phyloP scores from a whole-genome alignment of 2,888 invertebrate genomes.

The Andrena hattorfiana region DNA sequence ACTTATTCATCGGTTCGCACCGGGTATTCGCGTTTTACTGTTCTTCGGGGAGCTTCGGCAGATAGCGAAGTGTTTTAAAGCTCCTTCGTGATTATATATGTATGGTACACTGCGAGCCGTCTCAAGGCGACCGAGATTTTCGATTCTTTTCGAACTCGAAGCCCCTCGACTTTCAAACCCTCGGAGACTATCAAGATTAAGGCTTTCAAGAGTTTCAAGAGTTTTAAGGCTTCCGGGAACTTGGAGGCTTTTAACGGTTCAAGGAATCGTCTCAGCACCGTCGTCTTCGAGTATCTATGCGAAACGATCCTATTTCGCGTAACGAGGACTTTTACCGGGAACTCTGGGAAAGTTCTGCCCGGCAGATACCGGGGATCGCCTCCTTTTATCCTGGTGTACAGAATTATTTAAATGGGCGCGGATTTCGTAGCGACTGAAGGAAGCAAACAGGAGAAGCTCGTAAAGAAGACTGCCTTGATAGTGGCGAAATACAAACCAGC shows the following conservation, averaged over 20 bases:
- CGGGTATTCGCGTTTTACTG: neutral
- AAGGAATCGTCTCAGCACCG: slow-evolving; percentile 19
- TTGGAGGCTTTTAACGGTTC: slow-evolving; percentile 39
- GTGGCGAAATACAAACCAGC: too few relatives aligned
- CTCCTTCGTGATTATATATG: neutral
- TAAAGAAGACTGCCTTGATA: too few relatives aligned
- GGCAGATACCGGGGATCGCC: neutral
- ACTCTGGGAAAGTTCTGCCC: slow-evolving; percentile 20
- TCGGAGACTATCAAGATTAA: slow-evolving; percentile 37
- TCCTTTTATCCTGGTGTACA: neutral
- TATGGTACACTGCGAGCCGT: slow-evolving; percentile 2
- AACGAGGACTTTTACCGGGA: slow-evolving; percentile 20
- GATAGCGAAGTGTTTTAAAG: neutral
- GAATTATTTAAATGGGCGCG: slow-evolving; percentile 6
- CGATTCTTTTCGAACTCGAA: slow-evolving; percentile 36
- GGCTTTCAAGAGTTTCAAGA: slow-evolving; percentile 25
- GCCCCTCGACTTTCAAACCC: slow-evolving; percentile 25
- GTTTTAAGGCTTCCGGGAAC: slow-evolving; percentile 20
- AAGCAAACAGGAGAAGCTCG: too few relatives aligned
- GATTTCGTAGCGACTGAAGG: too few relatives aligned
- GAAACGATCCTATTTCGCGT: slow-evolving; percentile 30
- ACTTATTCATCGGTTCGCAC: neutral
- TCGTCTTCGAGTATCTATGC: slow-evolving; percentile 26
- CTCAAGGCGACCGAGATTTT: slow-evolving; percentile 42
- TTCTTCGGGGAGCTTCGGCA: neutral